Evolutionary conservation across 1,140 invertebrate species (phyloP).

Genomic region (Rhopalosiphum maidis): DNA sequence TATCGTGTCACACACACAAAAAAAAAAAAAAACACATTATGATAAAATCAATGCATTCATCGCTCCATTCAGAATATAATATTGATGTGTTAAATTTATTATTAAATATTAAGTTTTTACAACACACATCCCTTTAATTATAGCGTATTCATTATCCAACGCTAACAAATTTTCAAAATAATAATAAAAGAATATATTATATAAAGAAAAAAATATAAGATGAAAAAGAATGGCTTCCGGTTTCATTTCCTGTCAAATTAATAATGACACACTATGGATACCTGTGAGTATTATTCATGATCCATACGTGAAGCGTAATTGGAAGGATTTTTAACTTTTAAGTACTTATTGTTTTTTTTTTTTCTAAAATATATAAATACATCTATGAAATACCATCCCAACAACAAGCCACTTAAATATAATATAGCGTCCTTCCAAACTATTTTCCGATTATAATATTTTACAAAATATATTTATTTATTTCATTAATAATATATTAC

Average conservation of each 20-base stretch:
- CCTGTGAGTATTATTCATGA: not conserved
- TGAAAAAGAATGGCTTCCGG: not conserved
- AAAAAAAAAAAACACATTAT: not conserved
- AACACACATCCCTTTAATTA: not conserved
- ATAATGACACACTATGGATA: slow-evolving; percentile 21
- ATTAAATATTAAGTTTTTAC: not conserved
- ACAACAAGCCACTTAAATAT: not conserved
- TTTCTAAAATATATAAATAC: not conserved
- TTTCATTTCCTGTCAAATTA: slow-evolving; percentile 17
- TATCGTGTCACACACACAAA: not conserved
- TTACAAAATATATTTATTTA: too few species aligned
- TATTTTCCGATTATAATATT: not conserved
- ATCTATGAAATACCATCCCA: not conserved
- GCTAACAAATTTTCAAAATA: not conserved
- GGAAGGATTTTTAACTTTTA: too few species aligned
- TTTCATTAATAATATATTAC: too few species aligned
- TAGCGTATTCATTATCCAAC: not conserved
- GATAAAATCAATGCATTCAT: not conserved
- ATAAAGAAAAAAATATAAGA: not conserved
- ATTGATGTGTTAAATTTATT: not conserved
- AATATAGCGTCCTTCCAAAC: not conserved
- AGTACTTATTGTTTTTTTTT: not conserved
- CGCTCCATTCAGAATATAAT: not conserved
- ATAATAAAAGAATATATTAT: not conserved
- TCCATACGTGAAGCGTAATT: not conserved